Evolutionary conservation across 2,888 invertebrate species (phyloP).

Genomic region (Troglohyphantes excavatus): DNA sequence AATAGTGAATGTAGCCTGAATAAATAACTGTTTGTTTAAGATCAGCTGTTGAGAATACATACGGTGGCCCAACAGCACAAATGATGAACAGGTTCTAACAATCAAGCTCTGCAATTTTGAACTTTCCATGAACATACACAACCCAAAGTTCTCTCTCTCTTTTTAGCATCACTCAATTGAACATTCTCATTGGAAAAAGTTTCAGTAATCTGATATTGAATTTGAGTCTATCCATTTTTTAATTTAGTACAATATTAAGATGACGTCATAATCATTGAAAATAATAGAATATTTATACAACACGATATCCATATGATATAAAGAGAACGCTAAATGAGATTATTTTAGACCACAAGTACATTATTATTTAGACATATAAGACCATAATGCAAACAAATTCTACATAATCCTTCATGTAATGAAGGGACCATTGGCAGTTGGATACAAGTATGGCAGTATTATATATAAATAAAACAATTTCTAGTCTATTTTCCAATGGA

Average conservation of each 20-base stretch:
- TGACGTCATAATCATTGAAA: neutral
- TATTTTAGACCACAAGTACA: neutral
- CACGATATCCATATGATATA: neutral
- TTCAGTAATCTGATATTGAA: neutral
- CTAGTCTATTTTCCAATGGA: neutral
- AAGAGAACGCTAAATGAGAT: neutral
- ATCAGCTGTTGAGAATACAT: neutral
- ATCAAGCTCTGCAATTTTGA: constrained; percentile 47
- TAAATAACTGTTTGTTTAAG: neutral
- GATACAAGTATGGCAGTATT: constrained; percentile 24
- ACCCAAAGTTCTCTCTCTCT: constrained; percentile 14
- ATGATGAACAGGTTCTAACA: constrained; percentile 7
- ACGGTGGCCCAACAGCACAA: neutral
- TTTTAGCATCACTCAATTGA: neutral
- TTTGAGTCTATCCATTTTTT: neutral
- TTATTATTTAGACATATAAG: neutral
- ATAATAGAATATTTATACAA: neutral
- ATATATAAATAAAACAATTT: constrained; percentile 10
- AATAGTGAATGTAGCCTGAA: neutral
- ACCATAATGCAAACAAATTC: constrained; percentile 21
- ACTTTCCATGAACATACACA: constrained; percentile 11
- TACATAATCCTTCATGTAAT: constrained; percentile 41
- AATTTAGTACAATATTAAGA: neutral
- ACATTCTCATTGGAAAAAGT: neutral
- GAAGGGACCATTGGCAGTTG: constrained; percentile 45